Evolutionary conservation across 2,888 invertebrate species (phyloP), one percentile per base, ranked within the genome.

Genomic region (Rhopalosiphum nymphaeae): DNA sequence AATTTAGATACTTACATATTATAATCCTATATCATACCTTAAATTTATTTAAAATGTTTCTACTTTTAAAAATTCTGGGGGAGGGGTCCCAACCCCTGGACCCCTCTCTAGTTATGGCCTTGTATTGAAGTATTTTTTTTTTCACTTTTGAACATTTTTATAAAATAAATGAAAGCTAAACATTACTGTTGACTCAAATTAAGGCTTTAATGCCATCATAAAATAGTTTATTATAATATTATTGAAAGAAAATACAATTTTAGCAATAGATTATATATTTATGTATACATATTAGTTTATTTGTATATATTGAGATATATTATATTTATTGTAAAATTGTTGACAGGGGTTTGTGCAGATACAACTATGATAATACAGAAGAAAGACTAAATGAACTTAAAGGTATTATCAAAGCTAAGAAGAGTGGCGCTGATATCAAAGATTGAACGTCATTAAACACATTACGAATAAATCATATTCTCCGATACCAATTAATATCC

Each of bases 321-420:
- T n/a, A 36, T 78, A 91, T 44, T 57, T 44, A 57, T 89, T 57
- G 42, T 61, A 9, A 29, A 57, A 78, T 78, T 92, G 88, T 94
- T 78, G 67, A 89, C 26, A 93, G 94, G 46, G 26, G 11, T 3
- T 16, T 89, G 4, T 93, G 93, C 78, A 53, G 93, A 84, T 84
- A 93, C 56, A 93, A 89, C 42, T 89, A 93, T 42, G 56, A 29
- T 16, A 7, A n/a, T 44, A 89, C 89, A 13, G 93, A 93, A 26
- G 21, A 89, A 21, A 56, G 11, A n/a, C 56, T 93, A 84, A 84
- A 89, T 0, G 89, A 93, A 89, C n/a, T 93, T 21, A 53, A 84
- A 36, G 56, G 78, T 25, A n/a, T 93, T 25, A 93, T 93, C 11
- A 67, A 25, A 26, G 46, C 5, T 16, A 93, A 93, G 46, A 93